phyloP scores from a whole-genome alignment of 2,797 vertebrate species.

The Poeciliopsis infans region DNA sequence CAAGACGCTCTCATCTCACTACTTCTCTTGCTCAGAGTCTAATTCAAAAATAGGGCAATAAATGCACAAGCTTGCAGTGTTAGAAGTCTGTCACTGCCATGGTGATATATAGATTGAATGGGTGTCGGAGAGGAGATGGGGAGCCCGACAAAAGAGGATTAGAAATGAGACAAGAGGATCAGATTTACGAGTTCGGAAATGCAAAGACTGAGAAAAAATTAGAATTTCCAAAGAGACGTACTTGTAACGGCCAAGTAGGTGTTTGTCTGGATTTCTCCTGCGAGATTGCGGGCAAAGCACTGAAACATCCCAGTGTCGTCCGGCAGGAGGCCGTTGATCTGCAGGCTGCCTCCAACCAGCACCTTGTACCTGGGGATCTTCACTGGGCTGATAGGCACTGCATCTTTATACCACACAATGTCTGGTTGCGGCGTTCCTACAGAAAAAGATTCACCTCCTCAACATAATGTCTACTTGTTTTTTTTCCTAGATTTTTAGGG shows the following conservation, averaged over 20 bases:
- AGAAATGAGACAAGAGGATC: constrained; percentile 50
- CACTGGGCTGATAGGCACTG: constrained; percentile 84
- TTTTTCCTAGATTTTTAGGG: constrained; percentile 11
- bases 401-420: constrained; percentile 96
- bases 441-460: constrained; percentile 29
- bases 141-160: constrained; percentile 60
- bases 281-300: constrained; percentile 92
- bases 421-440: constrained; percentile 90
- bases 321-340: constrained; percentile 92
- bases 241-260: constrained; percentile 98
- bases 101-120: constrained; percentile 65
- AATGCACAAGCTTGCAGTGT: constrained; percentile 68
- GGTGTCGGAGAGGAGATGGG: constrained; percentile 46
- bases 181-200: constrained; percentile 43
- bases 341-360: constrained; percentile 87
- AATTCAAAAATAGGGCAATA: constrained; percentile 74
- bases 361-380: constrained; percentile 90
- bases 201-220: constrained; percentile 27
- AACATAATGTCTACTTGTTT: constrained; percentile 19
- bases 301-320: constrained; percentile 98
- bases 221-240: constrained; percentile 73
- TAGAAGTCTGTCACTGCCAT: constrained; percentile 67
- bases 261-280: constrained; percentile 95
- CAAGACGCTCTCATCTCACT: constrained; percentile 48
- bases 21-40: constrained; percentile 46